Base-by-base conservation (phyloP, 1,140 invertebrate genomes). In the Mya arenaria region DNA sequence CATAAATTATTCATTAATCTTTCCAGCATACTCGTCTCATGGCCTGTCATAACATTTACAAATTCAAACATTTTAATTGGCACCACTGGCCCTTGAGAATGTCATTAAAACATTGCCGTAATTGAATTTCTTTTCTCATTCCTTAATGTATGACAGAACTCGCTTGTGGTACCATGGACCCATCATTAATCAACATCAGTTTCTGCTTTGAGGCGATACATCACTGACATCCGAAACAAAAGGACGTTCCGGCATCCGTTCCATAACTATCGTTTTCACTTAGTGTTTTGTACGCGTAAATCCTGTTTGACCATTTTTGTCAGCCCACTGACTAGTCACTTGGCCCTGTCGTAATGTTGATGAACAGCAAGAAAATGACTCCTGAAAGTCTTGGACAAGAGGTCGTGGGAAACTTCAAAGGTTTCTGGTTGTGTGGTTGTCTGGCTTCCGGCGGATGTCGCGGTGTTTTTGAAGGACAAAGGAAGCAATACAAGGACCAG, bases 41-140 rank as follows among this genome's bases (percentile, higher is more conserved):
- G 25, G 23, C 30, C 55, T 71, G 77, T 80, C 77, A 80, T 71
- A 71, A 71, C 63, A 71, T 80, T 80, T 80, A 80, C 63, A 80
- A 58, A 80, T 71, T 69, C 77, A 80, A 80, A 80, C 77, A 68
- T 80, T 80, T 80, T 80, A 80, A 80, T 80, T 80, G 77, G 62
- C 66, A 71, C 36, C 28, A 32, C 32, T 36, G 30, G 37, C 66
- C 41, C 66, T 19, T n/a, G 30, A 69, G 77, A 65, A 80, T 55
- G 66, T 56, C 77, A 56, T 80, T 78, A 80, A 80, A 80, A 80
- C 65, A 80, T 71, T 71, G 77, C 66, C 56, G 34, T 80, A 71
- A 80, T 80, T 71, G 77, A 80, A 80, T 39, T 71, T 36, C 63
- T 71, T 69, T 66, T 69, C 36, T 60, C 34, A 2, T 30, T 37